Percentiles rank a stretch among this genome's conserved stretches.
phyloP scores from a whole-genome alignment of 2,888 invertebrate species.

The Agrochola lota region DNA sequence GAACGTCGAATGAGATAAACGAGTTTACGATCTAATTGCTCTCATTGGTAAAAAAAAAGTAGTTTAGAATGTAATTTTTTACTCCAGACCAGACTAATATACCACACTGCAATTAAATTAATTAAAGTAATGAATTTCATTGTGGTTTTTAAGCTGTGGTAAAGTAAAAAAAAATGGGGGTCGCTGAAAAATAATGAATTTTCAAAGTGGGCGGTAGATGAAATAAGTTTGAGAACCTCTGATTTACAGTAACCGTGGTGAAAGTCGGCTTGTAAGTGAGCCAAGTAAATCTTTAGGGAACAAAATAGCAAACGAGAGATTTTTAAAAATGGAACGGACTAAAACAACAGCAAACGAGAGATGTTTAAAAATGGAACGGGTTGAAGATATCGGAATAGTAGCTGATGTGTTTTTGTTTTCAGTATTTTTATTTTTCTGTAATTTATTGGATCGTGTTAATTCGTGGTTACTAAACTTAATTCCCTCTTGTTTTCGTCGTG shows the following conservation, averaged over 20 bases:
- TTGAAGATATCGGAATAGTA: background rate
- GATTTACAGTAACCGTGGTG: conserved; percentile 59
- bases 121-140: too few relatives aligned
- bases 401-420: conserved; percentile 17
- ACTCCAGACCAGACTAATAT: too few relatives aligned
- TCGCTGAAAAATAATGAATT: too few relatives aligned
- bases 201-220: too few relatives aligned
- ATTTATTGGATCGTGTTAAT: background rate
- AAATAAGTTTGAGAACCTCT: too few relatives aligned
- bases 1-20: too few relatives aligned
- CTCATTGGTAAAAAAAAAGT: too few relatives aligned
- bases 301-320: conserved; percentile 58
- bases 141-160: too few relatives aligned
- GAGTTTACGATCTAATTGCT: too few relatives aligned
- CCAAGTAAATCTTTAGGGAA: conserved; percentile 71
- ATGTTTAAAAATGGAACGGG: conserved; percentile 31
- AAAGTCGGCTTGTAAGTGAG: conserved; percentile 46
- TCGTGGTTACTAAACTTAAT: background rate
- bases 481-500: background rate
- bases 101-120: too few relatives aligned
- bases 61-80: too few relatives aligned
- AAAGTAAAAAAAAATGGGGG: too few relatives aligned
- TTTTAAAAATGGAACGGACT: conserved; percentile 33
- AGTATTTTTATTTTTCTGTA: background rate
- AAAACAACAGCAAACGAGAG: conserved; percentile 56